Conservation (phyloP, 2,888 invertebrate genomes). For the Xestia rhomboidea region DNA sequence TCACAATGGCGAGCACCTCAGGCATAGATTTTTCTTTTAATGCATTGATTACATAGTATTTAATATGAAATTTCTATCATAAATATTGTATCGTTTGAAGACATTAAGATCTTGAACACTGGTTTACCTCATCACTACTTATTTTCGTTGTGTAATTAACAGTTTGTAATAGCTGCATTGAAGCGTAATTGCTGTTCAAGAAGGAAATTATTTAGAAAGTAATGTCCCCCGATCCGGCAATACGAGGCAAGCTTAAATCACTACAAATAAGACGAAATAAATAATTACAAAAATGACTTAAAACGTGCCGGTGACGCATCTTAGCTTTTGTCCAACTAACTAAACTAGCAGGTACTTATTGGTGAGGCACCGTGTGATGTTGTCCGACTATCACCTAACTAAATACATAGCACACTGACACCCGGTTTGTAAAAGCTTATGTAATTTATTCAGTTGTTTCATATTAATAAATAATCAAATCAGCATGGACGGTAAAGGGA, state of each 20-base stretch:
- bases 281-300: slow-evolving; percentile 58
- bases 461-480: slow-evolving; percentile 1
- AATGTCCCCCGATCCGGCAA: slow-evolving; percentile 28
- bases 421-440: slow-evolving; percentile 8
- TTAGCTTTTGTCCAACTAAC: slow-evolving; percentile 58
- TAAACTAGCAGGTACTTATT: slow-evolving; percentile 84
- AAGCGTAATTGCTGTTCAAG: too few relatives aligned
- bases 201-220: slow-evolving; percentile 8
- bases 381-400: slow-evolving; percentile 56
- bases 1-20: not conserved
- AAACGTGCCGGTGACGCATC: slow-evolving; percentile 43
- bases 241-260: slow-evolving; percentile 53
- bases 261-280: slow-evolving; percentile 52
- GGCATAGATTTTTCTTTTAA: slow-evolving; percentile 6
- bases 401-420: slow-evolving; percentile 67
- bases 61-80: slow-evolving; percentile 2
- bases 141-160: not conserved
- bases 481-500: not conserved
- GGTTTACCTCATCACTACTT: not conserved
- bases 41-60: slow-evolving; percentile 4
- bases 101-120: slow-evolving; percentile 9
- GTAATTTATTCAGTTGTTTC: not conserved
- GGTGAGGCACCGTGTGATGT: slow-evolving; percentile 85
- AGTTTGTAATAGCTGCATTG: slow-evolving; percentile 1
- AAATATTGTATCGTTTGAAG: not conserved